Evolutionary conservation across 1,140 invertebrate genomes (phyloP).

Genomic region (Drosophila baimaii): DNA sequence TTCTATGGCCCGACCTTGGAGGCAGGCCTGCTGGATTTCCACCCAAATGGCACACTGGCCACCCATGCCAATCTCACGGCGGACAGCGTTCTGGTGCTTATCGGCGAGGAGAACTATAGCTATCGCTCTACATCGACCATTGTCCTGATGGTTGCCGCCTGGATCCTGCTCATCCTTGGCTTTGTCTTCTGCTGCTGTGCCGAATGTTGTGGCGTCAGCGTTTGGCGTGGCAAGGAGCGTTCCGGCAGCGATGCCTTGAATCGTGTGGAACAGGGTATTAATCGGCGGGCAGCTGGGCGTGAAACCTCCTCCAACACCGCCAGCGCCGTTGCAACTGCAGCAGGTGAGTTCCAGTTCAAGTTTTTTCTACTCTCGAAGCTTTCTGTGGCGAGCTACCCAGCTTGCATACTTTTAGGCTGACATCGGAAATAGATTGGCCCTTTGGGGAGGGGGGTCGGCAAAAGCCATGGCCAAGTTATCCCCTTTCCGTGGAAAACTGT

Average conservation of each 20-base stretch:
- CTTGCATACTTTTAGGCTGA: slow-evolving; percentile 70
- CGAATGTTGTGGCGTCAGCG: slow-evolving; percentile 72
- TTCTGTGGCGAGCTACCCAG: slow-evolving; percentile 16
- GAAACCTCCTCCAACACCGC: background rate
- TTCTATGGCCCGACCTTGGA: slow-evolving; percentile 39
- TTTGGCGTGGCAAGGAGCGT: slow-evolving; percentile 69
- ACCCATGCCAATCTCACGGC: slow-evolving; percentile 37
- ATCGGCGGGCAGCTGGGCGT: background rate
- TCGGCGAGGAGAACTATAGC: slow-evolving; percentile 58
- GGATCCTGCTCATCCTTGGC: slow-evolving; percentile 73
- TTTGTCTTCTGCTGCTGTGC: slow-evolving; percentile 78
- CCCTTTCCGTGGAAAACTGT: slow-evolving; percentile 7
- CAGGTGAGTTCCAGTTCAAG: slow-evolving; percentile 60
- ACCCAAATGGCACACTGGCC: slow-evolving; percentile 14
- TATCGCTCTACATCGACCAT: slow-evolving; percentile 76
- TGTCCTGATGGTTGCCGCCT: slow-evolving; percentile 72
- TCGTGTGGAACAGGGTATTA: slow-evolving; percentile 6
- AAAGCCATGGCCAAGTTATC: slow-evolving; percentile 12
- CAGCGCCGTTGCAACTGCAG: slow-evolving; percentile 33
- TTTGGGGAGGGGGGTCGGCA: background rate
- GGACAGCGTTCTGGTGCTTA: slow-evolving; percentile 55
- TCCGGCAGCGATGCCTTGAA: slow-evolving; percentile 29
- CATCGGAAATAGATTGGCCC: slow-evolving; percentile 47
- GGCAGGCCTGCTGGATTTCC: slow-evolving; percentile 21
- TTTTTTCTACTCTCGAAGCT: slow-evolving; percentile 34